Evolutionary conservation across 1,140 invertebrate genomes (phyloP), one percentile per base, ranked within the genome.

Genomic region (Hesperophylax magnus): DNA sequence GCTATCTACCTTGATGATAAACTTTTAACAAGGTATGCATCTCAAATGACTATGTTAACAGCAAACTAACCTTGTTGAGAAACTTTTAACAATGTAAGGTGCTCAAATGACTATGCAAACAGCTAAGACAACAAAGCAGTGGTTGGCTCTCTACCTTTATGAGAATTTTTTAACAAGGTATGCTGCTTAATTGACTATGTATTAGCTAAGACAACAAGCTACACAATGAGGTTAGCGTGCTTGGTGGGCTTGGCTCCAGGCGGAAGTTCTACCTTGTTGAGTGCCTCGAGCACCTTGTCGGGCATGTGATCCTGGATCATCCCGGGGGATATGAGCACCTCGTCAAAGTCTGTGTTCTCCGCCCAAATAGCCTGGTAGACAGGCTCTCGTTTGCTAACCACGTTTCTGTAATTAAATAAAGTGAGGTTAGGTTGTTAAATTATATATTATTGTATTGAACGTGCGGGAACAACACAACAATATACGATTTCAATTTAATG

Each of bases 221-320:
- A 61, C 60, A 78, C 63, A 69, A 78, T 78, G 0, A 78, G 63
- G 77, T 78, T 78, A 18, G 27, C 20, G 31, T 82, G 74, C 54
- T 47, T 58, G 24, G 60, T 18, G 22, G 75, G 15, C 20, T 18
- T 22, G 20, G 58, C 79, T 6, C 67, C 77, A 11, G 69, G 22
- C 8, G 80, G 77, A 24, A 81, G 56, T 52, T 77, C 85, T 93
- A 97, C 96, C 94, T 97, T 96, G 88, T 97, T 93, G 69, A 98
- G 89, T 11, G 96, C 96, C 78, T 95, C 93, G 74, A 97, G 89
- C 77, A 98, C 95, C 88, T 94, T 96, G 86, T 97, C 96, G 22
- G 97, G 96, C 96, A 97, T 97, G 88, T 98, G 97, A 88, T 98
- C 97, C 88, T 97, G 95, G 74, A 97, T 93, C 96, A 97, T 97